Evolutionary conservation across 2,113 vertebrate genomes (phyloP).

Genomic region (Tapirus terrestris): DNA sequence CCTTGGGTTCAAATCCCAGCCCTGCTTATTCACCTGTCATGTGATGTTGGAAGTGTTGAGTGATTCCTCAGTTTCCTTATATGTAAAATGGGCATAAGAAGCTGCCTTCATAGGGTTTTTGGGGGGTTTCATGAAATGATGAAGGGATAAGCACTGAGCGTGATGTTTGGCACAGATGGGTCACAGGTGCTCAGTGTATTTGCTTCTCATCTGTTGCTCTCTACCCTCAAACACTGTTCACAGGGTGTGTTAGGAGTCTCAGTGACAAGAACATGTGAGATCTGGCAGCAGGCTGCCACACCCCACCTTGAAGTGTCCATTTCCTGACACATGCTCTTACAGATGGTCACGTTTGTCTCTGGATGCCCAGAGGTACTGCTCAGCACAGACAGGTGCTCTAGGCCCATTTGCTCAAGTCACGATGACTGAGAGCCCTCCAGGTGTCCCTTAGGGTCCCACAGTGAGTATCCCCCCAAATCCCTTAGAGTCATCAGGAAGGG

Average conservation of each 20-base stretch:
- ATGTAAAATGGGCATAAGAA: not conserved
- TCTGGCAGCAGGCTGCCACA: not conserved
- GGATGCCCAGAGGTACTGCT: not conserved
- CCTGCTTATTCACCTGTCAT: rapidly evolving
- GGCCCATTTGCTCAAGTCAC: not conserved
- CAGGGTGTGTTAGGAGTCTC: not conserved
- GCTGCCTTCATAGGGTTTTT: rapidly evolving
- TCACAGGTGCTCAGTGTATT: rapidly evolving
- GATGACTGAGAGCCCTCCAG: not conserved
- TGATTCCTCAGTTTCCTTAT: not conserved
- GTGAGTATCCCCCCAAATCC: not conserved
- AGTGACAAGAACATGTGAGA: not conserved
- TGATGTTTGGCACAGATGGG: not conserved
- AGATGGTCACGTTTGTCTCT: not conserved
- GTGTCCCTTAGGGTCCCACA: not conserved
- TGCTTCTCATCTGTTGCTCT: not conserved
- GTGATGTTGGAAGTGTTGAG: not conserved
- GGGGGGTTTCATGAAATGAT: not conserved
- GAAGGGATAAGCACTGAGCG: not conserved
- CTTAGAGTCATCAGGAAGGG: not conserved
- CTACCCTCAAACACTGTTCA: not conserved
- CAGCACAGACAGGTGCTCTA: not conserved
- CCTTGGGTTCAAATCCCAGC: not conserved
- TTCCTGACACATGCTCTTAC: not conserved
- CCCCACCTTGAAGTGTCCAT: not conserved